These are phyloP conservation scores for Apodemus sylvaticus DNA, from an alignment of 2,113 vertebrate genomes.

Conservation along the genomic window DNA sequence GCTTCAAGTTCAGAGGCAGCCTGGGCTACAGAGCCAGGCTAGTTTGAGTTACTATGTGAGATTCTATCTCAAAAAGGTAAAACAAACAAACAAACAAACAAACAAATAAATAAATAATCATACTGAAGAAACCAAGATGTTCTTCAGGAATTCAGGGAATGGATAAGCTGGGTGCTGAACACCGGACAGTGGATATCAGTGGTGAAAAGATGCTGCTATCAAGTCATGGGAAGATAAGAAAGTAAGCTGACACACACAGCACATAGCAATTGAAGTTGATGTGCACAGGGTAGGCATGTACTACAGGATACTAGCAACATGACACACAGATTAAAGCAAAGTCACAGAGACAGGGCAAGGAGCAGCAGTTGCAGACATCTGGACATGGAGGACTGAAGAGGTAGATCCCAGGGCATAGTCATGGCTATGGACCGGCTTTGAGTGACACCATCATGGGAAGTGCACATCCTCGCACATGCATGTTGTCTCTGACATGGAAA, in stretches of 20 bases:
- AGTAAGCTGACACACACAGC: accelerated
- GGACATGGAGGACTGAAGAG: not conserved
- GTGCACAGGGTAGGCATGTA: accelerated
- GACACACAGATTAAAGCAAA: no score
- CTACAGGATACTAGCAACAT: not conserved
- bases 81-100: not conserved
- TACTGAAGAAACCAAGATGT: not conserved
- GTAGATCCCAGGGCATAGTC: no score
- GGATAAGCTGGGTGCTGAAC: accelerated
- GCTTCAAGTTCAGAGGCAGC: not conserved
- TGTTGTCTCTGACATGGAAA: accelerated
- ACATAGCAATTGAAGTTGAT: not conserved
- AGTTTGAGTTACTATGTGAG: not conserved
- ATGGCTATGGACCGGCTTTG: accelerated
- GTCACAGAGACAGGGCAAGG: no score
- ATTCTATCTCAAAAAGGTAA: not conserved
- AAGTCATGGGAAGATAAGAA: not conserved
- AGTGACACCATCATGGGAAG: accelerated
- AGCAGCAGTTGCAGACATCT: no score
- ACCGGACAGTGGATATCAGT: accelerated
- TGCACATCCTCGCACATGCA: accelerated
- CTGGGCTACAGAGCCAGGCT: not conserved
- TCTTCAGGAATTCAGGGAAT: no score
- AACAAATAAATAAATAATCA: not conserved
- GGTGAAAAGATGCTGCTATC: accelerated